Evolutionary conservation across 2,888 invertebrate species (phyloP), one percentile per base, ranked within the genome.

Genomic region (Noctuana brunneofusca): DNA sequence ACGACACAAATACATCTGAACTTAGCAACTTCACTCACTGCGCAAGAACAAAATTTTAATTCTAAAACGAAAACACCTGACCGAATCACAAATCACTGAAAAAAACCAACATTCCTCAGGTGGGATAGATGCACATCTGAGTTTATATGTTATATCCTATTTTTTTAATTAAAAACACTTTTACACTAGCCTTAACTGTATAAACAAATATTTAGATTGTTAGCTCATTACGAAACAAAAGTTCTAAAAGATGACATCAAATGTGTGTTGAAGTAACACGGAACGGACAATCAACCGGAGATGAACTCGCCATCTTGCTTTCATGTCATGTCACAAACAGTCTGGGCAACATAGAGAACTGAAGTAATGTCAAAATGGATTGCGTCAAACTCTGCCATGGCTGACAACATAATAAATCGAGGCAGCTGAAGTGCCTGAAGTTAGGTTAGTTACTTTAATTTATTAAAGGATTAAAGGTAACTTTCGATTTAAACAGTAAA

Each of bases 41-140:
- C 90, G 90, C 90, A 90, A 85, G 89, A 89, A 87, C 89, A 84
- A 88, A 89, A 89, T 87, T 88, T 83, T 81, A 88, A 86, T 88
- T 87, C 84, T 80, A 88, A 83, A 87, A 87, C 80, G 84, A 90
- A 90, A 92, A 92, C 92, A 92, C 92, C 92, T 92, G 92, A 92
- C 92, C 89, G 84, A 89, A 92, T 89, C 92, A 92, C 92, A 92
- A 92, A 92, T 92, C 91, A 90, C 90, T 92, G 91, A 92, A 92
- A 92, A 92, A 92, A 92, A 91, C 87, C 87, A 92, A 92, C 93
- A 93, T 93, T 93, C 93, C 93, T 93, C 93, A 93, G 93, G 93
- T 93, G 93, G 93, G 92, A 91, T 86, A 88, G 80, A 84, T 83
- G 79, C 86, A 89, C 87, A 82, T 78, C 71, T 72, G 78, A 77